phyloP scores from a whole-genome alignment of 2,888 invertebrate species.

The Subacronicta megacephala region DNA sequence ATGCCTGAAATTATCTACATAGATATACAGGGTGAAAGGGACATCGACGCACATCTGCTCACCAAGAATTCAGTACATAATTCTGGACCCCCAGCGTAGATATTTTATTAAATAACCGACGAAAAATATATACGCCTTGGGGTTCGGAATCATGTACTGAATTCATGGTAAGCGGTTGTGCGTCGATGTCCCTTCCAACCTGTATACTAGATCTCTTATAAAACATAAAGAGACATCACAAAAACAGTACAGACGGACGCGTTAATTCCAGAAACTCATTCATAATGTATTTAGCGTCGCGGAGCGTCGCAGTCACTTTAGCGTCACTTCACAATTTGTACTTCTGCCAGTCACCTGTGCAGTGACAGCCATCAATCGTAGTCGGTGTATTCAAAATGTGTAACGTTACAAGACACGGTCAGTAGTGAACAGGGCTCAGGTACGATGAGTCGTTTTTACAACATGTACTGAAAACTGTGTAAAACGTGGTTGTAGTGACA shows the following conservation, averaged over 20 bases:
- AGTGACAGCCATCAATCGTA: slow-evolving; percentile 33
- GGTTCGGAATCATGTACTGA: no score
- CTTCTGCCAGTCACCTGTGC: slow-evolving; percentile 41
- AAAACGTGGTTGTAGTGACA: slow-evolving; percentile 18
- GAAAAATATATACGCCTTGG: no score
- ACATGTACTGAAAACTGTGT: slow-evolving; percentile 1
- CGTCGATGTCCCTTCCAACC: no score
- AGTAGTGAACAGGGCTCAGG: slow-evolving; percentile 55
- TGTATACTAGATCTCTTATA: no score
- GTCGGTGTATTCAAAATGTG: slow-evolving; percentile 48
- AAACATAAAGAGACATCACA: neutral
- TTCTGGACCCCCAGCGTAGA: no score
- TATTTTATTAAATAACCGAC: no score
- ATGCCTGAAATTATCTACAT: no score
- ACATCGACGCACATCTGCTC: no score
- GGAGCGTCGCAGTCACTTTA: neutral
- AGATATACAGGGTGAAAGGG: no score
- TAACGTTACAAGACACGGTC: slow-evolving; percentile 42
- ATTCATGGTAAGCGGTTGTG: no score
- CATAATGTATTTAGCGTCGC: slow-evolving; percentile 20
- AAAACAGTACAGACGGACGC: neutral
- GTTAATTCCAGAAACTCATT: slow-evolving; percentile 13
- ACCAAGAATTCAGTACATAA: no score
- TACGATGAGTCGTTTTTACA: slow-evolving; percentile 55
- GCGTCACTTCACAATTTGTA: slow-evolving; percentile 5